These are phyloP conservation scores for Xenopus borealis DNA, from an alignment of 2,113 vertebrate species.

Conservation along the genomic window DNA sequence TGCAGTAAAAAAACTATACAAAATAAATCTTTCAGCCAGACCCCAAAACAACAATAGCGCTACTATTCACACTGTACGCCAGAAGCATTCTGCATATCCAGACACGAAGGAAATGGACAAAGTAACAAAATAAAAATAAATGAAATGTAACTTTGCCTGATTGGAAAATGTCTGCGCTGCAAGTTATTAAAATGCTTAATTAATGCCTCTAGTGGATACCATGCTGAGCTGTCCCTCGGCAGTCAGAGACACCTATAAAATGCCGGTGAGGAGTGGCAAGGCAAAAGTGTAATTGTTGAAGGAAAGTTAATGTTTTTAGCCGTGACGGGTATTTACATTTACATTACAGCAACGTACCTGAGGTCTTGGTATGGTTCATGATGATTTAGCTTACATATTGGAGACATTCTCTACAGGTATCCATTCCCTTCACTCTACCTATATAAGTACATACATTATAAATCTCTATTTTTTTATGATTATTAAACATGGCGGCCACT, in stretches of 20 bases:
- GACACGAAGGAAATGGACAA: background rate
- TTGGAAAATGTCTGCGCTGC: background rate
- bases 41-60: no score
- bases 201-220: no score
- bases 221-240: background rate
- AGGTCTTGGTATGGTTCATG: background rate
- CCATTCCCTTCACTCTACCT: background rate
- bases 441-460: background rate
- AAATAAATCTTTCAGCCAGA: no score
- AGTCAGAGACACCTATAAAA: background rate
- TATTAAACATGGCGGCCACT: no score
- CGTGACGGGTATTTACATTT: background rate
- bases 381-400: constrained; percentile 6
- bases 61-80: no score
- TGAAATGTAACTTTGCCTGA: background rate
- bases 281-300: constrained; percentile 3
- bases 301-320: background rate
- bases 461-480: background rate
- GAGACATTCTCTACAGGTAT: background rate
- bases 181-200: background rate
- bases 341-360: constrained; percentile 4
- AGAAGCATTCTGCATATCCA: no score
- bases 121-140: background rate
- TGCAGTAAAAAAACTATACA: background rate
- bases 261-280: background rate